Conservation (phyloP, 1,140 invertebrate species). For the Rhynchophorus ferrugineus region DNA sequence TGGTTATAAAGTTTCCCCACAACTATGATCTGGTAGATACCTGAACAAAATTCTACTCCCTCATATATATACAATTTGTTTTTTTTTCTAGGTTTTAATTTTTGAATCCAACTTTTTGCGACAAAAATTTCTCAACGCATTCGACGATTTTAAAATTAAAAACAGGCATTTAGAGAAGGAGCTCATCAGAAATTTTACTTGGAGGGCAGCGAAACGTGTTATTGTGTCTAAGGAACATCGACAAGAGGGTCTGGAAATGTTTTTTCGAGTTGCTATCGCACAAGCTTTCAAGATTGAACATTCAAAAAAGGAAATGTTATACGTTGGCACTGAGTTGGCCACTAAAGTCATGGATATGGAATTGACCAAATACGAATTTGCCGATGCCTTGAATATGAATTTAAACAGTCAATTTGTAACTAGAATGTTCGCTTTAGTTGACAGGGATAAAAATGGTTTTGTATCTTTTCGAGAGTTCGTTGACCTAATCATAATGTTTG, state of each 20-base stretch:
- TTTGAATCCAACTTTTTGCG: constrained; percentile 36
- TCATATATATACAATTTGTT: too few relatives aligned
- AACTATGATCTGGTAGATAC: constrained; percentile 52
- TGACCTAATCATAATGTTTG: constrained; percentile 55
- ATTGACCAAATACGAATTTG: constrained; percentile 52
- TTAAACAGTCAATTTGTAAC: constrained; percentile 51
- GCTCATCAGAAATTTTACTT: constrained; percentile 22
- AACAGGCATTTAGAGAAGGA: constrained; percentile 17
- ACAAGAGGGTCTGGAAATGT: constrained; percentile 45
- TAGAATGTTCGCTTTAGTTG: constrained; percentile 56
- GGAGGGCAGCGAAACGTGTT: constrained; percentile 36
- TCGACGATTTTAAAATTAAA: constrained; percentile 36
- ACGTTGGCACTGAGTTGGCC: constrained; percentile 39
- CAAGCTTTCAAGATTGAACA: constrained; percentile 44
- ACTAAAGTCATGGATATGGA: constrained; percentile 47
- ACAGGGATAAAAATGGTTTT: constrained; percentile 56
- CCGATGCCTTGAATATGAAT: constrained; percentile 51
- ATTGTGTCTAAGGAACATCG: constrained; percentile 43
- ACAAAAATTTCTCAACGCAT: constrained; percentile 35
- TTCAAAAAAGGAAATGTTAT: constrained; percentile 40
- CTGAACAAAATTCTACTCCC: constrained; percentile 41
- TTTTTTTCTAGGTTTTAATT: constrained; percentile 18
- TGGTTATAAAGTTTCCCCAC: constrained; percentile 48
- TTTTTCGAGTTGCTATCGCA: constrained; percentile 48
- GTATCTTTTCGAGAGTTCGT: constrained; percentile 60